Base-by-base conservation (phyloP, 2,113 vertebrate genomes). In the Tetrao urogallus region DNA sequence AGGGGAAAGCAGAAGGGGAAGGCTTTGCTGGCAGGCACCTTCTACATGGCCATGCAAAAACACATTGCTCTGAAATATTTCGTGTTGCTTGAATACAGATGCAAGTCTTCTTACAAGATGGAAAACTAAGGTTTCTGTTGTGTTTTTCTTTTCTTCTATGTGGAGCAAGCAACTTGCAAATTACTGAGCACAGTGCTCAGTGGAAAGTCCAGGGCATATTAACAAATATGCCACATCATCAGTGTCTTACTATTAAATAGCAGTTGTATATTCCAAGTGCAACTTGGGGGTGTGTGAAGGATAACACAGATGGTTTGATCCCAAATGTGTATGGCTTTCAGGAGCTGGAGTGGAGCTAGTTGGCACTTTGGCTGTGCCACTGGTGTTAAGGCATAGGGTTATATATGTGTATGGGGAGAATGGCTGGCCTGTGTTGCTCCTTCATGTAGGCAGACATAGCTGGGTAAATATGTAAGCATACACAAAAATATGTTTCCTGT, bases 401-500 rank as follows among this genome's bases (percentile, higher is more conserved):
- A 0, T 18, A 45, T 4, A 54, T 75, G 67, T 38, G 24, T 1
- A 0, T 7, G 17, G 6, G 42, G 7, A 3, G n/a, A 70, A 93
- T 70, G 15, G 22, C n/a, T n/a, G 11, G n/a, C 36, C 20, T 27
- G 21, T 8, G 0, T 56, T 22, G 67, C 42, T 65, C 22, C 34
- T 17, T 40, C 13, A 54, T 70, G 32, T 9, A 57, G 30, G 18
- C 13, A 80, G 36, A 36, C 3, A 2, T 36, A 80, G 50, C 12
- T 73, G 11, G 17, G 19, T 36, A 50, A 10, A 30, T 24, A 27
- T 1, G 18, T 57, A 48, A 70, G 63, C 15, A 15, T 45, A 17
- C 78, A 45, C 14, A 63, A 11, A 47, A 11, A 60, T 5, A 16
- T 5, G 2, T 54, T 61, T 83, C 54, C 22, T 48, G 22, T 48